Base-by-base conservation (phyloP, 1,140 invertebrate genomes). In the Lepidurus couesii region DNA sequence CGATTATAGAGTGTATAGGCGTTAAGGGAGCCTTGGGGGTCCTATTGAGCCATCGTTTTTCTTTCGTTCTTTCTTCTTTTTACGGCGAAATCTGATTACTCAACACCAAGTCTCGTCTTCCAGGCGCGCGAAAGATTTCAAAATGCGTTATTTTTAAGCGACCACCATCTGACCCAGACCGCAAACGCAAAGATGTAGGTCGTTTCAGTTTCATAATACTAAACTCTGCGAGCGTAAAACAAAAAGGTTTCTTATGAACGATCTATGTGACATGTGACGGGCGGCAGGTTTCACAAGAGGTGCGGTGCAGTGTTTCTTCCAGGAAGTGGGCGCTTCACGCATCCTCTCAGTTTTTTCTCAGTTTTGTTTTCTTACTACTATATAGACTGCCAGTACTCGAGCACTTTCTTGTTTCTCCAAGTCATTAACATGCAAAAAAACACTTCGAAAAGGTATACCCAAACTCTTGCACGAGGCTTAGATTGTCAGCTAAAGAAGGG, bases 351-450 rank as follows among this genome's bases (percentile, higher is more conserved):
- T 34, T 34, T 34, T 34, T 34, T 34, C 34, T 34, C 34, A 34
- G 2, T 34, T 34, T 34, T 34, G 34, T 4, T 34, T 34, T 34
- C 34, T 34, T 34, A 34, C 34, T 34, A 34, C 34, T 34, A 4
- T 34, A 34, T 3, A 4, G 34, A 34, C 34, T 34, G 2, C 53
- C 9, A 7, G 53, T 65, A 65, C 13, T 7, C 2, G 13, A 65
- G 53, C 9, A 65, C 53, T 65, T 65, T 65, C 53, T 65, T 65
- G 53, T 65, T 65, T 1, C 7, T 65, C 21, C 0, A 21, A 13
- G 53, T 65, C 53, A 65, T 65, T 21, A 65, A 65, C n/a, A 21
- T 65, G 53, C 53, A 65, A 65, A 65, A 65, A n/a, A 65, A 5
- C 53, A 65, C 53, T 65, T 16, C 16, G n/a, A 21, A 65, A 3